These are phyloP conservation scores for Netelia virgata DNA, from an alignment of 2,888 invertebrate species.

Conservation along the genomic window DNA sequence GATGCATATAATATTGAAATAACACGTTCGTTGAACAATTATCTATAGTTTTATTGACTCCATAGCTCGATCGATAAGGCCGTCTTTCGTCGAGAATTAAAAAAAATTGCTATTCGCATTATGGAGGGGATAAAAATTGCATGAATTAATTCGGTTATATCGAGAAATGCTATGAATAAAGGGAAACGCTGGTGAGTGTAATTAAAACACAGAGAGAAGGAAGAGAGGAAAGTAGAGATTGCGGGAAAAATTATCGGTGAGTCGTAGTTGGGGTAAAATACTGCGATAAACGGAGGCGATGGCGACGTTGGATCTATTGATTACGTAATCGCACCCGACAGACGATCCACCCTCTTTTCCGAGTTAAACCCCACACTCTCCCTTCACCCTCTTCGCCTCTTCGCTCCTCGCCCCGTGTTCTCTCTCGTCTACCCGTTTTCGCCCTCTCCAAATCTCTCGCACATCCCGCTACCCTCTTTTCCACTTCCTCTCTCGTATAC, in stretches of 20 bases:
- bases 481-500: conserved; percentile 27
- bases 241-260: conserved; percentile 35
- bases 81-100: neutral
- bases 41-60: neutral
- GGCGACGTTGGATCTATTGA: conserved; percentile 60
- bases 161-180: conserved; percentile 34
- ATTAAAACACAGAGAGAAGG: conserved; percentile 33
- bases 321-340: conserved; percentile 62
- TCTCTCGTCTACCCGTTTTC: neutral
- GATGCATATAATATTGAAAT: neutral
- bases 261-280: conserved; percentile 41
- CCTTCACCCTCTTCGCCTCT: conserved; percentile 6
- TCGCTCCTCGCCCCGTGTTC: neutral
- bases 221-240: conserved; percentile 11
- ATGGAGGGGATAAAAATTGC: neutral
- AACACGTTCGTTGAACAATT: neutral
- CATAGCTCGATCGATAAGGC: neutral
- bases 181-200: conserved; percentile 10
- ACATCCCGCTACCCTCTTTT: neutral
- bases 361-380: too few species aligned
- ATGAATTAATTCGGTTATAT: conserved; percentile 51
- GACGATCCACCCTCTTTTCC: conserved; percentile 30
- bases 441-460: neutral
- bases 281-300: conserved; percentile 31
- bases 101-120: neutral